These are phyloP conservation scores for Tetramorium bicarinatum DNA, from an alignment of 2,888 invertebrate genomes.

Conservation along the genomic window DNA sequence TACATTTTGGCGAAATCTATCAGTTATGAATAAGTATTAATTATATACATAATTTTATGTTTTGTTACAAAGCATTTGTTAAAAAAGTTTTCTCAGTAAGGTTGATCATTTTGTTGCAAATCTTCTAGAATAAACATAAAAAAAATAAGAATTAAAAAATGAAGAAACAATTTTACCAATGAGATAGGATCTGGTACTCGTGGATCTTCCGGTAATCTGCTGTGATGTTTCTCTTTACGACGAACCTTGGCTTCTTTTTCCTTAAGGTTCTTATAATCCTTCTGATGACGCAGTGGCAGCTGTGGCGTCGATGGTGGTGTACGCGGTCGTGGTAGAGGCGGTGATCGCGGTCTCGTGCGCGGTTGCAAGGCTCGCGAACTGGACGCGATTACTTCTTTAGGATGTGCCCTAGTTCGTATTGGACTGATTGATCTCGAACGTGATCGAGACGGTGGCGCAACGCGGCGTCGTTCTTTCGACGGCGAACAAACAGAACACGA, in stretches of 20 bases:
- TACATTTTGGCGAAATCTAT: too few relatives aligned
- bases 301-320: slow-evolving; percentile 89
- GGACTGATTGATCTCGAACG: slow-evolving; percentile 89
- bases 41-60: not conserved
- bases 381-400: slow-evolving; percentile 80
- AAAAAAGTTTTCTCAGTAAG: not conserved
- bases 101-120: not conserved
- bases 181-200: slow-evolving; percentile 84
- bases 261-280: slow-evolving; percentile 87
- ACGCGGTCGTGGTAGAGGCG: slow-evolving; percentile 86
- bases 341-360: slow-evolving; percentile 81
- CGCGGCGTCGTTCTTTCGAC: slow-evolving; percentile 87
- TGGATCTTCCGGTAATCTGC: slow-evolving; percentile 83
- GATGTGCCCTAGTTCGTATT: slow-evolving; percentile 87
- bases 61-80: not conserved
- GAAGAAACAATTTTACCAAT: slow-evolving; percentile 78
- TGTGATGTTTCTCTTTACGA: slow-evolving; percentile 83
- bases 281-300: slow-evolving; percentile 87
- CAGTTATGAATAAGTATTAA: too few relatives aligned
- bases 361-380: slow-evolving; percentile 79
- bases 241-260: slow-evolving; percentile 83
- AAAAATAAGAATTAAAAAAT: not conserved
- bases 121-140: slow-evolving; percentile 2
- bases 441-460: slow-evolving; percentile 80
- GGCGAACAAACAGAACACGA: slow-evolving; percentile 95